phyloP scores from a whole-genome alignment of 2,797 vertebrate species.

The Tapirus indicus region DNA sequence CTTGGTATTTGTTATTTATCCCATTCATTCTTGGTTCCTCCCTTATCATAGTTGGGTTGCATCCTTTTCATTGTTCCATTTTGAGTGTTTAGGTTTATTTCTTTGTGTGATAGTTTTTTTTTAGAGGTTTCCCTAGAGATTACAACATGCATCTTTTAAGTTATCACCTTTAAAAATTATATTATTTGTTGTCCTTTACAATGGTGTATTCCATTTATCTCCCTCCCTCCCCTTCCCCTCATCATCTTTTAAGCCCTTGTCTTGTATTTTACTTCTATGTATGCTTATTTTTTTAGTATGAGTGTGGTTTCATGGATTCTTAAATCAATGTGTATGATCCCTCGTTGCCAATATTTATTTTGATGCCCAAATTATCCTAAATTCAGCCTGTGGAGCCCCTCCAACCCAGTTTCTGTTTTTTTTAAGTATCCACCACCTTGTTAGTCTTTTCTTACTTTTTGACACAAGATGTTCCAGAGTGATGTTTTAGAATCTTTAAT shows the following conservation, averaged over 20 bases:
- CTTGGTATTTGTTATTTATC: not conserved
- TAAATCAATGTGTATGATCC: not conserved
- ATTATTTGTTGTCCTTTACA: not conserved
- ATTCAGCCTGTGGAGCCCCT: not conserved
- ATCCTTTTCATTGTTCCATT: not conserved
- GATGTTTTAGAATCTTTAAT: not conserved
- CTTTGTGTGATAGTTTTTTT: not conserved
- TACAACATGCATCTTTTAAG: not conserved
- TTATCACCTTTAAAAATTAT: not conserved
- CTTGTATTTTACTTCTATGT: not conserved
- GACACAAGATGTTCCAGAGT: not conserved
- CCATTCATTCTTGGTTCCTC: not conserved
- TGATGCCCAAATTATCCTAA: not conserved
- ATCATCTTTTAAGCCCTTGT: not conserved
- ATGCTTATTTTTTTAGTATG: not conserved
- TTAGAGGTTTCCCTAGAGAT: not conserved
- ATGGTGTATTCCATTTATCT: not conserved
- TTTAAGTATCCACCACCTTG: not conserved
- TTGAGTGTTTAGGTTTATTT: not conserved
- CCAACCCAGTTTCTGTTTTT: not conserved
- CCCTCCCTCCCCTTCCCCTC: not conserved
- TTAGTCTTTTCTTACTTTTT: not conserved
- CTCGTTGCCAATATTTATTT: not conserved
- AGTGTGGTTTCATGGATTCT: not conserved
- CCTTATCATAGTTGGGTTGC: not conserved